These are phyloP conservation scores for Steatornis caripensis DNA, from an alignment of 2,113 vertebrate species.

Conservation along the genomic window DNA sequence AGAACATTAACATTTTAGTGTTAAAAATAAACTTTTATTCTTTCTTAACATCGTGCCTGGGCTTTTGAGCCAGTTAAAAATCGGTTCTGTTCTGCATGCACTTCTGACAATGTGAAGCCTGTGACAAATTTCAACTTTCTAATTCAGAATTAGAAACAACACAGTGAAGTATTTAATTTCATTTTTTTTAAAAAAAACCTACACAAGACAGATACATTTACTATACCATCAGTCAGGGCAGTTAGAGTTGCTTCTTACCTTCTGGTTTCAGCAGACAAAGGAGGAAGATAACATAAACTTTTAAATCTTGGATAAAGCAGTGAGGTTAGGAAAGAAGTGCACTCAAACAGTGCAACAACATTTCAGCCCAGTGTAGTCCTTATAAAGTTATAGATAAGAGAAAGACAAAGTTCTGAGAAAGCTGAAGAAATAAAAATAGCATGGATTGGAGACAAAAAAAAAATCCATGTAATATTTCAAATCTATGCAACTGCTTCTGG, in stretches of 20 bases:
- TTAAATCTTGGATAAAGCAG: not conserved
- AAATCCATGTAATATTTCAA: not conserved
- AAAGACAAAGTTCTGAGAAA: not conserved
- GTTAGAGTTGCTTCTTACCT: not conserved
- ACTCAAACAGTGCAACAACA: not conserved
- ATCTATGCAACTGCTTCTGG: not conserved
- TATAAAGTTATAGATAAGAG: not conserved
- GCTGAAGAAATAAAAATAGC: not conserved
- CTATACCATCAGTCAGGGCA: not conserved
- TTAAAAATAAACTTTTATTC: conserved; percentile 39
- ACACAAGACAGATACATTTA: not conserved
- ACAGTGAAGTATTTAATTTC: not conserved
- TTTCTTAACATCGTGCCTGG: not conserved
- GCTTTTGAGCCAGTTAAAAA: not conserved
- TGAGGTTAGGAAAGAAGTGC: not conserved
- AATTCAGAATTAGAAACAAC: not conserved
- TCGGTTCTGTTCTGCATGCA: accelerated
- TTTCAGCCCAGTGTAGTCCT: not conserved
- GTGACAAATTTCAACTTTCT: not conserved
- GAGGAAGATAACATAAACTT: not conserved
- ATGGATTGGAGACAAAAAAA: not conserved
- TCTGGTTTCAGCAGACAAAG: not conserved
- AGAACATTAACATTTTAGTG: conserved; percentile 14
- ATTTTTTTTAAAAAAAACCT: not conserved
- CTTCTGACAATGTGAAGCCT: not conserved